A percentile compares a stretch with the other conserved stretches of the same genome.
Evolutionary conservation across 1,140 invertebrate species (phyloP).

Genomic region (Chironomus striatipennis): DNA sequence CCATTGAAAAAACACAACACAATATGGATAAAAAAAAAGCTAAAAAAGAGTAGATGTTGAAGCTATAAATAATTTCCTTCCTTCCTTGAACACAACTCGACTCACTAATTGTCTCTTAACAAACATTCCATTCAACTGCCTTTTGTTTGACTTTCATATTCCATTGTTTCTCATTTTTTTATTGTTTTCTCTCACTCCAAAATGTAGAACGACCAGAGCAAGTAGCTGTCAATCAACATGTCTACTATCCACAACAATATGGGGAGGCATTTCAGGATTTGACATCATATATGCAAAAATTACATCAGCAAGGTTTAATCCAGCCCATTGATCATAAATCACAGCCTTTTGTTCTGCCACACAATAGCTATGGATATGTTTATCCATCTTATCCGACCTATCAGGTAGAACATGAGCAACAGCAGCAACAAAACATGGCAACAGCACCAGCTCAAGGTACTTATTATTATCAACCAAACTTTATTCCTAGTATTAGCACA

Average conservation of each 20-base stretch:
- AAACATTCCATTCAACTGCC: too few relatives aligned
- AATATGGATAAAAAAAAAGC: too few relatives aligned
- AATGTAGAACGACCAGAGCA: background rate
- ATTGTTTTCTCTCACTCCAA: too few relatives aligned
- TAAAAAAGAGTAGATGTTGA: too few relatives aligned
- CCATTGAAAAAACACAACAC: too few relatives aligned
- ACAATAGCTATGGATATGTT: background rate
- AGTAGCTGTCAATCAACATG: background rate
- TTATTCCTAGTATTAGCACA: background rate
- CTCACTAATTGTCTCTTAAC: too few relatives aligned
- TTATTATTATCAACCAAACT: background rate
- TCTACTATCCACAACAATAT: background rate
- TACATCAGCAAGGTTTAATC: background rate
- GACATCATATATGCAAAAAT: constrained; percentile 6
- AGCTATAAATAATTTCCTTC: too few relatives aligned
- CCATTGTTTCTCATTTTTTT: too few relatives aligned
- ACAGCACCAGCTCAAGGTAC: background rate
- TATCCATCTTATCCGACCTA: background rate
- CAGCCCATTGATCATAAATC: too few relatives aligned
- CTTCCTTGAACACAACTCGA: too few relatives aligned
- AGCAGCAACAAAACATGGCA: background rate
- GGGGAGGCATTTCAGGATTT: background rate
- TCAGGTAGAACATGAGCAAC: background rate
- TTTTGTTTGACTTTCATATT: too few relatives aligned
- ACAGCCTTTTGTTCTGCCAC: background rate